Evolutionary conservation across 2,113 vertebrate genomes (phyloP), one percentile per base, ranked within the genome.

Genomic region (Ovis aries): DNA sequence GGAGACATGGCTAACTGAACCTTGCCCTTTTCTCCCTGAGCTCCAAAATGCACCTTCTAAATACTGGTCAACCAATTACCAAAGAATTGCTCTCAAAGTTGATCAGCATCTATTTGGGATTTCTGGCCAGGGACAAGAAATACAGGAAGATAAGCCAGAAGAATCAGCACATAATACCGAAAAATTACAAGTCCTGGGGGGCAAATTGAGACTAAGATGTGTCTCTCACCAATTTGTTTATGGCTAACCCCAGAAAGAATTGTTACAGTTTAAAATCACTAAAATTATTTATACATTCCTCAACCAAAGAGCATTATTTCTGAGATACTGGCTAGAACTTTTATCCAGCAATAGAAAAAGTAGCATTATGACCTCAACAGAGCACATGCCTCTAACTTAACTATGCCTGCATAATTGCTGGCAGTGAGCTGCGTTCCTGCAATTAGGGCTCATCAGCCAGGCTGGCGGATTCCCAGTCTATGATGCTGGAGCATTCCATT

Each of bases 401-500:
- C 95, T 93, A 7, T 60, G 85, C 43, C 83, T 78, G 91, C 62
- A 19, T 92, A 74, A 91, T 93, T 84, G 91, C 92, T 98, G 97
- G 95, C 97, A 96, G 53, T 6, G 62, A 97, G 88, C 86, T 87
- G 45, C 62, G 33, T 94, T 93, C 86, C 83, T 89, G 86, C 94
- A 97, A 92, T 98, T 89, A 95, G 82, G 48, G 48, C 55, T 95
- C 96, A 84, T 97, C 95, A 96, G 78, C 52, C 67, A 55, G 74
- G 8, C 78, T 97, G 96, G 95, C 97, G 88, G 57, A 81, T 21
- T 86, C 95, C 95, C 95, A 96, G 88, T 13, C 43, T 19, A 43
- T 13, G 10, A 23, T 19, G 29, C 33, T 13, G 27, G 7, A 17
- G 31, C n/a, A 52, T 82, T 78, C 57, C 27, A 5, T 2, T 0